Base-by-base conservation (phyloP, 2,797 vertebrate genomes). In the Cephalopachus bancanus region DNA sequence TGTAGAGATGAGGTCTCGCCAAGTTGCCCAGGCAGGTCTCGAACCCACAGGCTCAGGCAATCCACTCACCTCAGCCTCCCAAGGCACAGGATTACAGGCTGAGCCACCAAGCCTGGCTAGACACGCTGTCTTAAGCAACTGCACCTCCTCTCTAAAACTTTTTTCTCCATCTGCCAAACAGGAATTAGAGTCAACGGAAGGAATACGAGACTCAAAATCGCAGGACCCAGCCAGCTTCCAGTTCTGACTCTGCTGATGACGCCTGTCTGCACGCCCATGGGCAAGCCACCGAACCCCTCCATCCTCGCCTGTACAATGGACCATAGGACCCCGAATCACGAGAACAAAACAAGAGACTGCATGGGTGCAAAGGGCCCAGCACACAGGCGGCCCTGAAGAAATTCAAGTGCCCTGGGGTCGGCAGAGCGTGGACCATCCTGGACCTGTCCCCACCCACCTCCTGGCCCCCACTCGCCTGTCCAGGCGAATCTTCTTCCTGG, bases 401-500 rank as follows among this genome's bases (percentile, higher is more conserved):
- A 19, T 4, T 10, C 0, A 0, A 22, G 44, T 5, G 6, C 30
- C n/a, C 53, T 17, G 14, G n/a, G 33, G 10, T 53, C 15, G 1
- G 62, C 0, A 2, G 7, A 10, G 28, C n/a, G 26, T 1, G 5
- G 49, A 55, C 17, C 67, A 49, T 60, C 80, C 49, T 74, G 62
- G 30, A 6, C 9, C 10, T 0, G 0, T 1, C 1, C 28, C n/a
- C n/a, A 19, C 69, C 72, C 4, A 3, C 22, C 1, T 0, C 57
- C 55, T 57, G 65, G 53, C 62, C 44, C 6, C 7, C 5, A 7
- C 98, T 96, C 83, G 99, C 99, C 99, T 99, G 98, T 99, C 99
- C 69, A 99, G 98, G 17, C 99, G 99, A 95, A 99, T 99, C 98
- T 99, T 99, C 98, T 99, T 99, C 97, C 99, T 99, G 74, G 99